phyloP scores from a whole-genome alignment of 2,113 vertebrate genomes.

The Carettochelys insculpta region DNA sequence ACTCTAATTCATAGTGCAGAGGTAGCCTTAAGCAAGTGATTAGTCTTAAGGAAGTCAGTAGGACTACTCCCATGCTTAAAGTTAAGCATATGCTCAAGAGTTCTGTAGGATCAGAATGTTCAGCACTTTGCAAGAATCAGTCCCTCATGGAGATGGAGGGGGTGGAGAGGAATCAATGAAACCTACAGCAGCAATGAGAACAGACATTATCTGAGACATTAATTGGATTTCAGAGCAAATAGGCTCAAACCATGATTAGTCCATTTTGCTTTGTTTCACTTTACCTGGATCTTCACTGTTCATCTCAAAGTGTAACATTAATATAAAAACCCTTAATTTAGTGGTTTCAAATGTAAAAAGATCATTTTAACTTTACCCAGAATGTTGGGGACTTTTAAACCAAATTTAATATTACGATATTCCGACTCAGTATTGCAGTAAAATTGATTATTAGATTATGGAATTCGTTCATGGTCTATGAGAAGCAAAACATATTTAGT shows the following conservation, averaged over 20 bases:
- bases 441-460: constrained; percentile 26
- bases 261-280: neutral
- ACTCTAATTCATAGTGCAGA: too few species aligned
- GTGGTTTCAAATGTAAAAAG: neutral
- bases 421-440: constrained; percentile 31
- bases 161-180: neutral
- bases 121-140: neutral
- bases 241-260: neutral
- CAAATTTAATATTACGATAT: neutral
- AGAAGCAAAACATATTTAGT: constrained; percentile 64
- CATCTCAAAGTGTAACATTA: neutral
- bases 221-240: neutral
- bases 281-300: neutral
- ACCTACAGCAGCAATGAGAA: neutral
- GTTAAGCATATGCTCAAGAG: neutral
- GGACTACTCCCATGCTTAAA: neutral
- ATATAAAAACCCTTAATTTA: neutral
- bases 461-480: constrained; percentile 53
- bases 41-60: neutral
- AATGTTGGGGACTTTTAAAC: neutral
- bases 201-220: neutral
- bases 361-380: neutral
- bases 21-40: too few species aligned
- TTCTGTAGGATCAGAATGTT: neutral
- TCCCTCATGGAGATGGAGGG: neutral